Evolutionary conservation across 2,888 invertebrate genomes (phyloP).

Genomic region (Eupithecia subumbrata): DNA sequence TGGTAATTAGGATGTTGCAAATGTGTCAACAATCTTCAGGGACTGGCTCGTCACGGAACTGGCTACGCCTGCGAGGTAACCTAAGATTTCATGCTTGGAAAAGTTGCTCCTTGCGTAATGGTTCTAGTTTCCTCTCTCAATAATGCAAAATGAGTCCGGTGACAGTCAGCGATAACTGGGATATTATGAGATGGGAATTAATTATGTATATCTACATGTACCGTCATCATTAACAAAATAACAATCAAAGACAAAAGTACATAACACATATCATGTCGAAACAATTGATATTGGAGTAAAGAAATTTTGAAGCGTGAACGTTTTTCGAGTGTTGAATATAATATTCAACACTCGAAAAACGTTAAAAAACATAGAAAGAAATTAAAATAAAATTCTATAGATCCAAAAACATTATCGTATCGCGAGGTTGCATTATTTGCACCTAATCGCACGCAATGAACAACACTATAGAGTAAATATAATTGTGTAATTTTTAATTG

Average conservation of each 20-base stretch:
- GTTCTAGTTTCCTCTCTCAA: constrained; percentile 11
- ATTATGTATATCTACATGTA: background rate
- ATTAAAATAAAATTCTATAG: background rate
- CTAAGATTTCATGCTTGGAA: constrained; percentile 32
- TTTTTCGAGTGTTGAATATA: background rate
- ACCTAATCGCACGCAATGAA: background rate
- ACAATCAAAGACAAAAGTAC: too few relatives aligned
- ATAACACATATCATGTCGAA: too few relatives aligned
- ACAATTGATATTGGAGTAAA: background rate
- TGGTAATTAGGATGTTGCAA: constrained; percentile 32
- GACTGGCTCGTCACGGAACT: constrained; percentile 32
- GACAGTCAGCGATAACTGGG: background rate
- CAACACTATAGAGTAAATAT: too few relatives aligned
- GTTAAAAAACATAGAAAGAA: too few relatives aligned
- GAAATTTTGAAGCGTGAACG: background rate
- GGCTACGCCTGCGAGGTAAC: constrained; percentile 27
- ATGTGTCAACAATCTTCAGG: constrained; percentile 31
- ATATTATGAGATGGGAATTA: too few relatives aligned
- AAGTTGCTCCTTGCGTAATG: constrained; percentile 18
- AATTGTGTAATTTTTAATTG: too few relatives aligned
- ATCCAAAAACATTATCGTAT: background rate
- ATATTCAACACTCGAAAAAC: too few relatives aligned
- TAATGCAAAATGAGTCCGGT: background rate
- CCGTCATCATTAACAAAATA: background rate
- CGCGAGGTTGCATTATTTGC: background rate